Evolutionary conservation across 2,888 invertebrate species (phyloP), one percentile per base, ranked within the genome.

Genomic region (Drosophila percnosoma): DNA sequence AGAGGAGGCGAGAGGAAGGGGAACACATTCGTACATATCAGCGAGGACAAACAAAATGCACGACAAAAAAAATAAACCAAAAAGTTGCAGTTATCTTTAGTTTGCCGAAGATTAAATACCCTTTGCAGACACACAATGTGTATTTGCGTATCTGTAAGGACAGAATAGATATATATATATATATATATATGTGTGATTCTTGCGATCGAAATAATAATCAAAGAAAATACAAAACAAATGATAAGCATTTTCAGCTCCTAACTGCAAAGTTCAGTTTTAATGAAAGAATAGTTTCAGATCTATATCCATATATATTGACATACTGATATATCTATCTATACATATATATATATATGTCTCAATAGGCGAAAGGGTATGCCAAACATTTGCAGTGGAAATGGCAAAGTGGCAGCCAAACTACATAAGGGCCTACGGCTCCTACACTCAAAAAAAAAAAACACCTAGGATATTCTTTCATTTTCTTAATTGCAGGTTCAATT

Each of bases 21-120:
- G 53, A 21, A 62, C 55, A 55, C 55, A 75, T 74, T 68, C 68
- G 55, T 68, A 78, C 61, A 83, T 69, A 83, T 66, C 81, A 73
- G 82, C 71, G 52, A 79, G 68, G 68, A 58, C 88, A 82, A 82
- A 82, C 85, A 87, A 67, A 87, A 87, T 66, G 85, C 84, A 87
- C 55, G 54, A 82, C 64, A 62, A 66, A 70, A 58, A 49, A 40
- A 54, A 45, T 1, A 40, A 27, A 18, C 63, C 45, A 52, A 40
- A 31, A 42, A 42, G 13, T 24, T 34, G 24, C 21, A 24, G 4
- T 27, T 29, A 57, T 38, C 8, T 52, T 21, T 10, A 18, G 33
- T 7, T 21, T n/a, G 2, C 2, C 36, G 10, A 29, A 27, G 49
- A 10, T 8, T 0, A 40, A 48, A 74, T 59, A 65, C 65, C 33